Conservation (phyloP, 2,888 invertebrate species). For the Coenonympha glycerion region DNA sequence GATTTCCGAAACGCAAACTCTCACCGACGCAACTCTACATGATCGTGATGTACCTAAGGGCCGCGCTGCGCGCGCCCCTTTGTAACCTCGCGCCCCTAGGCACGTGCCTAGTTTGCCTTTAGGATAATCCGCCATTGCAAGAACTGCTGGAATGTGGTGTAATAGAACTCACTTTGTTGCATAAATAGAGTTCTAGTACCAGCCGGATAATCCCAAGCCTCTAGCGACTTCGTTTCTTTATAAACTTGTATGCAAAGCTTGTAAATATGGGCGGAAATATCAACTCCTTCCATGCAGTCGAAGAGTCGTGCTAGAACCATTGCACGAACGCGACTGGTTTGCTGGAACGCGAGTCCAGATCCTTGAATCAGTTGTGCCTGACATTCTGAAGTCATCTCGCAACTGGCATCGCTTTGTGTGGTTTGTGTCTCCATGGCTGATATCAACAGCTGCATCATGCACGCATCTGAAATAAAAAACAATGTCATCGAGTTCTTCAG, state of each 20-base stretch:
- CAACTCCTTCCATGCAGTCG: slow-evolving; percentile 61
- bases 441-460: slow-evolving; percentile 66
- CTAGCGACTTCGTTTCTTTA: slow-evolving; percentile 65
- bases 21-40: no score
- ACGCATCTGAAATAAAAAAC: slow-evolving; percentile 52
- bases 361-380: slow-evolving; percentile 56
- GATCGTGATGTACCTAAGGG: no score
- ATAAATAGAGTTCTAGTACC: slow-evolving; percentile 65
- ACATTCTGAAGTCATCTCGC: slow-evolving; percentile 61
- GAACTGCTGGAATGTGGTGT: not conserved
- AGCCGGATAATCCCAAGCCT: slow-evolving; percentile 65
- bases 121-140: no score
- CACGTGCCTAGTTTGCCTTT: no score
- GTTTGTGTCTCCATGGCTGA: slow-evolving; percentile 67
- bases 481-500: no score
- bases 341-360: slow-evolving; percentile 63
- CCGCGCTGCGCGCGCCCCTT: no score
- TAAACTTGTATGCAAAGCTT: slow-evolving; percentile 67
- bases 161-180: slow-evolving; percentile 55
- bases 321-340: slow-evolving; percentile 57
- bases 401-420: slow-evolving; percentile 51
- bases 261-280: slow-evolving; percentile 59
- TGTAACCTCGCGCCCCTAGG: no score
- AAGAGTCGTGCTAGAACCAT: slow-evolving; percentile 53
- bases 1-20: no score